Conservation (phyloP, 2,113 vertebrate species). For the Tetraodon nigroviridis region DNA sequence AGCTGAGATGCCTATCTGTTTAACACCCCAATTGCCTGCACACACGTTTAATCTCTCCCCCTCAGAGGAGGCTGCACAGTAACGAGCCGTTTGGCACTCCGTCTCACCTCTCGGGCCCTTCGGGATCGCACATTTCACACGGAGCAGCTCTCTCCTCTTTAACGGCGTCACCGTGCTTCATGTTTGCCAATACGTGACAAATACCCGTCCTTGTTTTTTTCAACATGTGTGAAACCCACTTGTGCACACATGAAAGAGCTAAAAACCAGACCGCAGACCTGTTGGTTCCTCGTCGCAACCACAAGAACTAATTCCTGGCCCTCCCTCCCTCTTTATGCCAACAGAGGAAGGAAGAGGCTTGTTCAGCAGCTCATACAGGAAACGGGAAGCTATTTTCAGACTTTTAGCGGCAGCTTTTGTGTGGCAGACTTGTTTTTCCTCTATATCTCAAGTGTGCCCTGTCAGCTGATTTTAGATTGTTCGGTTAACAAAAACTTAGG, state of each 20-base stretch:
- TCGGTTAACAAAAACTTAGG: background rate
- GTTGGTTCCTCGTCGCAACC: constrained; percentile 5
- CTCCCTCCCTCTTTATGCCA: background rate
- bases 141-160: background rate
- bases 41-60: constrained; percentile 24
- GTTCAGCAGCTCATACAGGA: constrained; percentile 65
- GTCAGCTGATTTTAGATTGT: constrained; percentile 6
- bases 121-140: constrained; percentile 9
- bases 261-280: constrained; percentile 11
- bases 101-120: constrained; percentile 4
- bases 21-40: constrained; percentile 3
- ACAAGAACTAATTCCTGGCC: background rate
- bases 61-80: constrained; percentile 16
- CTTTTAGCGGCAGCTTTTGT: constrained; percentile 11
- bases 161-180: background rate
- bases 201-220: constrained; percentile 17
- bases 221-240: background rate
- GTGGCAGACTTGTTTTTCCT: background rate
- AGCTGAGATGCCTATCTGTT: constrained; percentile 37
- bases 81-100: constrained; percentile 21
- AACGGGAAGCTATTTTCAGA: constrained; percentile 68
- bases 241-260: constrained; percentile 5
- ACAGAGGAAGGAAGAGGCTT: constrained; percentile 60
- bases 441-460: background rate
- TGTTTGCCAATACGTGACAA: constrained; percentile 9